These are phyloP conservation scores for Cardiocondyla obscurior DNA, from an alignment of 1,140 invertebrate genomes.

Conservation along the genomic window DNA sequence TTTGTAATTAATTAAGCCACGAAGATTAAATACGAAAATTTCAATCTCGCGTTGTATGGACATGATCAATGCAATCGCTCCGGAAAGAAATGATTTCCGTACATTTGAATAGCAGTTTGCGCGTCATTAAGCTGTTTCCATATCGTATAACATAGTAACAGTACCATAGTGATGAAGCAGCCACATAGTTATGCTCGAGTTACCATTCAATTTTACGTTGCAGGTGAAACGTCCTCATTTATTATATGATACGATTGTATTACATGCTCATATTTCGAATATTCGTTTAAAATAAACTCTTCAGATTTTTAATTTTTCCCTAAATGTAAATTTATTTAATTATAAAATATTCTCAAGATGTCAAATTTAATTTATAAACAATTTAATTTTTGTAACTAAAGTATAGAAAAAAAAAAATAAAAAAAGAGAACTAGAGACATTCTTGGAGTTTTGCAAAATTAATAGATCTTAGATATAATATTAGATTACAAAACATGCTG, in stretches of 20 bases:
- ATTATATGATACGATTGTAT: constrained; percentile 18
- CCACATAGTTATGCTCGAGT: constrained; percentile 42
- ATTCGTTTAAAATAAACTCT: not conserved
- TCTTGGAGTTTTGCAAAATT: not conserved
- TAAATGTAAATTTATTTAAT: too few relatives aligned
- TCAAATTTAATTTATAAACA: not conserved
- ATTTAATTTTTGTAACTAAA: not conserved
- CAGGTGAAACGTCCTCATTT: constrained; percentile 67
- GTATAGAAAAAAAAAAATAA: not conserved
- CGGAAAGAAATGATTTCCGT: constrained; percentile 41
- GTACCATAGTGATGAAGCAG: constrained; percentile 15
- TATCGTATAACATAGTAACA: constrained; percentile 48
- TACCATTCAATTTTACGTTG: constrained; percentile 64
- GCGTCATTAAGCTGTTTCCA: constrained; percentile 61
- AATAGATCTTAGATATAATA: not conserved
- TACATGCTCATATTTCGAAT: not conserved
- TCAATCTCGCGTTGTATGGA: not conserved
- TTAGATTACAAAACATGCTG: not conserved
- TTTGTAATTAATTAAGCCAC: not conserved
- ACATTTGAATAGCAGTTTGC: constrained; percentile 50
- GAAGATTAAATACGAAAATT: not conserved
- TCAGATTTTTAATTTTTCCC: not conserved
- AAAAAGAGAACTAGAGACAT: not conserved
- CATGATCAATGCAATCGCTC: not conserved
- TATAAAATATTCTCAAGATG: not conserved